phyloP scores from a whole-genome alignment of 2,113 vertebrate genomes.

The Cryptomyrus ogoouensis region DNA sequence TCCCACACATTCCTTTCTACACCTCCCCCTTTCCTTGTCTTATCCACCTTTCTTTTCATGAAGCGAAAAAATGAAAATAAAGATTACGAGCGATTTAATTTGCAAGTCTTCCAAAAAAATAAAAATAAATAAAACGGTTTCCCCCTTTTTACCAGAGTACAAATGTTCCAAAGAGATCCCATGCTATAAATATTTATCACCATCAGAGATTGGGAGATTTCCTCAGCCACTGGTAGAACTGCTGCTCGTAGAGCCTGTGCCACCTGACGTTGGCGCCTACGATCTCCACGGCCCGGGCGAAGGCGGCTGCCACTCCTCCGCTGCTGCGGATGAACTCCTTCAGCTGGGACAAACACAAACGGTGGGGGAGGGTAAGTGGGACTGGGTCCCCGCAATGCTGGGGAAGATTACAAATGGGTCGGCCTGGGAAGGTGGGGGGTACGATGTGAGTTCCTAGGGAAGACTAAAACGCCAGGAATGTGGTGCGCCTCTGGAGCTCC shows the following conservation, averaged over 20 bases:
- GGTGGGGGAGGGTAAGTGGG: background rate
- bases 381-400: background rate
- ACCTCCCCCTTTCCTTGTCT: background rate
- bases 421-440: background rate
- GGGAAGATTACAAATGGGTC: background rate
- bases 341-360: slow-evolving; percentile 62
- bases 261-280: slow-evolving; percentile 91
- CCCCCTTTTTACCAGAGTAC: slow-evolving; percentile 36
- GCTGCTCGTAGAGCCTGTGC: slow-evolving; percentile 83
- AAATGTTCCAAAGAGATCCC: slow-evolving; percentile 43
- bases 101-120: slow-evolving; percentile 35
- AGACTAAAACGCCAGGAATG: background rate
- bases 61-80: slow-evolving; percentile 16
- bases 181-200: slow-evolving; percentile 27
- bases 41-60: slow-evolving; percentile 43
- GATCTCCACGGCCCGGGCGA: slow-evolving; percentile 83
- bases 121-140: slow-evolving; percentile 1
- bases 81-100: slow-evolving; percentile 7
- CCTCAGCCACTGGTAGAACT: slow-evolving; percentile 89
- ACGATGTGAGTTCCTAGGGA: background rate
- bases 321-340: slow-evolving; percentile 85
- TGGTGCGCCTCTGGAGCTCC: background rate
- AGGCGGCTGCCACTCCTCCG: slow-evolving; percentile 66
- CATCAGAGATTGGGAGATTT: slow-evolving; percentile 64
- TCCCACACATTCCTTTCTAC: background rate